Percentiles rank a stretch among this genome's conserved stretches.
These are phyloP conservation scores for Drosophila ambigua DNA, from an alignment of 1,140 invertebrate genomes.

Conservation along the genomic window DNA sequence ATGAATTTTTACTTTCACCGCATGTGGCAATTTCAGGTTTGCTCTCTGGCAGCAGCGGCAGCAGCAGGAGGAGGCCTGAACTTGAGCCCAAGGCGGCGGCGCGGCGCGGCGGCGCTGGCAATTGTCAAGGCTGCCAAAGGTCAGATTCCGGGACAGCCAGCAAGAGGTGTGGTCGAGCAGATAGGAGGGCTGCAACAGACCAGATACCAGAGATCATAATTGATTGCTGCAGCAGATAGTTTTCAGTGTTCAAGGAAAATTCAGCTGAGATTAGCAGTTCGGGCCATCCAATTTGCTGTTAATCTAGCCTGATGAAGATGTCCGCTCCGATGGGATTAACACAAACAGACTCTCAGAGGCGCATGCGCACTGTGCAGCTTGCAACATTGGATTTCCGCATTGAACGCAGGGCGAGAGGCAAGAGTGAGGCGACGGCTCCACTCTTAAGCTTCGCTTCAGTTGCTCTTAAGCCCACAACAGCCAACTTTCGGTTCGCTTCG, in stretches of 20 bases:
- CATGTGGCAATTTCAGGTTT: constrained; percentile 68
- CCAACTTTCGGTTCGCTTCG: constrained; percentile 57
- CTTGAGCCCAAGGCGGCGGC: constrained; percentile 60
- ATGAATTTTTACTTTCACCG: constrained; percentile 84
- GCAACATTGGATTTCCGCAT: constrained; percentile 73
- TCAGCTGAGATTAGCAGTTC: constrained; percentile 37
- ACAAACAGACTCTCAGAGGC: constrained; percentile 18
- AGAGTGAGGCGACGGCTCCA: background rate
- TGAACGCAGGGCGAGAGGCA: constrained; percentile 24
- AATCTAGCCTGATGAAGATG: constrained; percentile 73
- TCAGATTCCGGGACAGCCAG: constrained; percentile 26
- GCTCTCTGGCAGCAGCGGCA: background rate
- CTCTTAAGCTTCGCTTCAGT: constrained; percentile 55
- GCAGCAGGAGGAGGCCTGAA: constrained; percentile 42
- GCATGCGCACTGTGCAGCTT: constrained; percentile 42
- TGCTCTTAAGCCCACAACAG: constrained; percentile 57
- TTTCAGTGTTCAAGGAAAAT: constrained; percentile 46
- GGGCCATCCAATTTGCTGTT: constrained; percentile 58
- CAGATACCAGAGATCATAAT: constrained; percentile 30
- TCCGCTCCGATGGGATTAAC: constrained; percentile 60
- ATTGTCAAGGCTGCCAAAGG: constrained; percentile 77
- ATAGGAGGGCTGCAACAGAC: constrained; percentile 24
- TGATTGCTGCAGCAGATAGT: constrained; percentile 46
- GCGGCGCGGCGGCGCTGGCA: constrained; percentile 25
- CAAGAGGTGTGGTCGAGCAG: constrained; percentile 64